Percentiles rank a stretch among this genome's conserved stretches.
phyloP scores from a whole-genome alignment of 2,888 invertebrate genomes.

The Villa cingulata region DNA sequence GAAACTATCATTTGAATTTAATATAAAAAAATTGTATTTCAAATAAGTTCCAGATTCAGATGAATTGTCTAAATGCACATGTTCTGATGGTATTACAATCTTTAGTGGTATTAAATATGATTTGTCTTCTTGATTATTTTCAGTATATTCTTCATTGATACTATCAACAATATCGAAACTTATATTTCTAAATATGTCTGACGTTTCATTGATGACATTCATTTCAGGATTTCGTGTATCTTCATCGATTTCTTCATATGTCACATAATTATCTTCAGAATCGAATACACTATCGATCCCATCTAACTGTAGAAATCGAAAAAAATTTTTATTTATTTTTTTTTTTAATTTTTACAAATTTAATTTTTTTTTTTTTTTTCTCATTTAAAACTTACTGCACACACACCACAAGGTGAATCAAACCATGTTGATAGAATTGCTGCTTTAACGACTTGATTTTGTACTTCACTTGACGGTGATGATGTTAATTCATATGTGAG shows the following conservation, averaged over 20 bases:
- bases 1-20: constrained; percentile 6
- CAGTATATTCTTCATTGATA: too few species aligned
- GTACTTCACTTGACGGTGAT: constrained; percentile 9
- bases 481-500: constrained; percentile 12
- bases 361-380: too few species aligned
- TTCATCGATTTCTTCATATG: background rate
- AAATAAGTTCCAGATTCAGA: background rate
- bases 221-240: background rate
- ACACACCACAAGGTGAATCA: constrained; percentile 14
- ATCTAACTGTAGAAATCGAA: background rate
- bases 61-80: constrained; percentile 4
- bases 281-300: background rate
- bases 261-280: background rate
- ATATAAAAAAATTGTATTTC: constrained; percentile 11
- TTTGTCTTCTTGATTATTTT: background rate
- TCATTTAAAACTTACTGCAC: constrained; percentile 7
- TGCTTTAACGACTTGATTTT: constrained; percentile 13
- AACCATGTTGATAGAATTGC: constrained; percentile 14
- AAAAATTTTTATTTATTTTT: too few species aligned
- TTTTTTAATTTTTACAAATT: too few species aligned
- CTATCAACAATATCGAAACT: too few species aligned
- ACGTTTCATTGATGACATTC: background rate
- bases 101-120: constrained; percentile 8
- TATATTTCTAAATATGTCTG: background rate
- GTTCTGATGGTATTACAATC: constrained; percentile 10